Percentiles rank a stretch among this genome's conserved stretches.
phyloP scores from a whole-genome alignment of 1,140 invertebrate species.

The Ephestia elutella region DNA sequence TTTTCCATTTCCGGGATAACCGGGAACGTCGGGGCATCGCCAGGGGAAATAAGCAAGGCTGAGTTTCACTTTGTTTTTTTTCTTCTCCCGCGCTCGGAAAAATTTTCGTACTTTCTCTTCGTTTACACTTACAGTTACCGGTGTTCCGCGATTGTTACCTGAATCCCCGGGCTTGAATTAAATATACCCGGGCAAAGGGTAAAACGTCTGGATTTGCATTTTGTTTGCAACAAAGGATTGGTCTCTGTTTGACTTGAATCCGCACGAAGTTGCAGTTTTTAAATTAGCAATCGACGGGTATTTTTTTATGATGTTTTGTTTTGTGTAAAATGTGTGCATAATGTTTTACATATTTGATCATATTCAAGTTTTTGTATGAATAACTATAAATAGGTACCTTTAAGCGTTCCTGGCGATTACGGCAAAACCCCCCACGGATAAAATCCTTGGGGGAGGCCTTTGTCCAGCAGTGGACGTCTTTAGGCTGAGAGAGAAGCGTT shows the following conservation, averaged over 20 bases:
- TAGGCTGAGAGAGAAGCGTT: no score
- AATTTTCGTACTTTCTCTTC: slow-evolving; percentile 65
- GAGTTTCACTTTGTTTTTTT: slow-evolving; percentile 70
- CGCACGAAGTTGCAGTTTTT: not conserved
- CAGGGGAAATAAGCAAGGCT: slow-evolving; percentile 72
- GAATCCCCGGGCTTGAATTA: slow-evolving; percentile 62
- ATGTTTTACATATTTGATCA: no score
- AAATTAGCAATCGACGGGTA: not conserved
- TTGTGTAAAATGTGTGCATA: not conserved
- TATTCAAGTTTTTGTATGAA: no score
- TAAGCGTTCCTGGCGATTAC: no score
- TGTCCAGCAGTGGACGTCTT: no score
- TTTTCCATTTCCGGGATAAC: slow-evolving; percentile 68
- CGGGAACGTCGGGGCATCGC: slow-evolving; percentile 60
- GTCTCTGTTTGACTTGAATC: slow-evolving; percentile 44
- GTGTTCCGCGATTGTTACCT: slow-evolving; percentile 67
- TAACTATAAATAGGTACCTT: no score
- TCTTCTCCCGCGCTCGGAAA: slow-evolving; percentile 36
- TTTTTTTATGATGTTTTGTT: not conserved
- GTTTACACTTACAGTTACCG: slow-evolving; percentile 71
- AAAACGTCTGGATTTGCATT: slow-evolving; percentile 69
- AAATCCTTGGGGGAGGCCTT: no score
- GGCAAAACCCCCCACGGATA: no score
- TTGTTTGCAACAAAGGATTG: slow-evolving; percentile 58
- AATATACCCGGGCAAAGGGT: slow-evolving; percentile 66